Base-by-base conservation (phyloP, 64 coral and sea anemone genomes). In the Orbicella faveolata region DNA sequence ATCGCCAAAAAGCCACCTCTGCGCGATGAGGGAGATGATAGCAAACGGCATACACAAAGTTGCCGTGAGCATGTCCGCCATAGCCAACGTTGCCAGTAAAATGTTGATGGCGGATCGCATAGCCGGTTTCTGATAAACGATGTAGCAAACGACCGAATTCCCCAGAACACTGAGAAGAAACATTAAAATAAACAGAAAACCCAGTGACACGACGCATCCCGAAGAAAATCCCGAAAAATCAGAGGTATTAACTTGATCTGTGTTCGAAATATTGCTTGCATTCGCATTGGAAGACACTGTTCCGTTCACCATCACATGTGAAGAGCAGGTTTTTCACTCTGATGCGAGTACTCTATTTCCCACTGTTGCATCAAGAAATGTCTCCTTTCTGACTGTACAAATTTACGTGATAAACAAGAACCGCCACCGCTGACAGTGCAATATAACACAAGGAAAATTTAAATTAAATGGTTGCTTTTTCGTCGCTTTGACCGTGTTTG, bases 31-130 rank as follows among this genome's bases (percentile, higher is more conserved):
- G 3, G 96, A 90, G 26, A 98, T 61, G 15, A 98, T 72, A 18
- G 96, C 51, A 75, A 95, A 95, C 3, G 94, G 90, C 91, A 98
- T 95, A 76, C 96, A 95, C 21, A 94, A 78, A 10, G 93, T 57
- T 20, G 96, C 90, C 16, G 90, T 93, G 48, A 98, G 61, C 3
- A 98, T 76, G 76, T 98, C 96, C 0, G 93, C 96, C 89, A 98
- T 74, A 4, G 96, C 96, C 19, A 98, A 73, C 3, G 90, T 98
- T 34, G 96, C 96, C 7, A 98, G 72, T 15, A 98, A 88, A n/a
- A 98, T 90, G 87, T 98, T 98, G 19, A 98, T 98, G 9, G 96
- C 93, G 48, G 96, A 98, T 77, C 96, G 93, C 96, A 98, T 98
- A 1, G 96, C 96, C 2, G 96, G 96, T 51, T 98, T 98, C 79